phyloP scores from a whole-genome alignment of 1,140 invertebrate genomes.

The Heliconius congener region DNA sequence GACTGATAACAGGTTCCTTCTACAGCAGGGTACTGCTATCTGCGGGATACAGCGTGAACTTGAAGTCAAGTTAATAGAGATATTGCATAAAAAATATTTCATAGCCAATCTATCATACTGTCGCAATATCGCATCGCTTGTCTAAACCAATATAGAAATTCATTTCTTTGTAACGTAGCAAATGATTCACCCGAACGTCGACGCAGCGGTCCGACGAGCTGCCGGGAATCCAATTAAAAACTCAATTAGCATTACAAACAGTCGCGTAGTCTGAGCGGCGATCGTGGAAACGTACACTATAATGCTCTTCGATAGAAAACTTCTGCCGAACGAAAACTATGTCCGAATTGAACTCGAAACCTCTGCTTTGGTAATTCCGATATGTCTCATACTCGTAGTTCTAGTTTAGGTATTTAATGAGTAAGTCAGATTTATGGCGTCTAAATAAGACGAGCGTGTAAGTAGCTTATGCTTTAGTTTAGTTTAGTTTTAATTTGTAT shows the following conservation, averaged over 20 bases:
- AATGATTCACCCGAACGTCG: neutral
- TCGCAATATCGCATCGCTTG: neutral
- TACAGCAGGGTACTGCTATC: no score
- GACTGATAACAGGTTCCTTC: no score
- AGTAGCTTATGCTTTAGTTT: no score
- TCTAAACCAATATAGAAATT: neutral
- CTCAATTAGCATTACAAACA: conserved; percentile 27
- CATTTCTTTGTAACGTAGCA: neutral
- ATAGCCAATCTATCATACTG: neutral
- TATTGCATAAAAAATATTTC: no score
- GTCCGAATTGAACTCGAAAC: neutral
- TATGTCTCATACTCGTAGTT: neutral
- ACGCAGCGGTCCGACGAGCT: neutral
- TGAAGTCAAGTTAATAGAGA: no score
- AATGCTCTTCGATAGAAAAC: conserved; percentile 8
- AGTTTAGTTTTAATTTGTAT: no score
- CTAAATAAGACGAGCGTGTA: no score
- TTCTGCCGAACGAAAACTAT: neutral
- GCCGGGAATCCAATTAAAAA: conserved; percentile 29
- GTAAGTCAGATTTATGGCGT: no score
- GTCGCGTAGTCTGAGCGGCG: neutral
- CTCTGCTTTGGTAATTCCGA: neutral
- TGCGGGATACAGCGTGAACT: no score
- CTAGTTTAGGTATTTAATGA: neutral
- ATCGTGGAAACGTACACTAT: neutral